Evolutionary conservation across 1,140 invertebrate genomes (phyloP), one percentile per base, ranked within the genome.

Genomic region (Pseudomyrmex gracilis): DNA sequence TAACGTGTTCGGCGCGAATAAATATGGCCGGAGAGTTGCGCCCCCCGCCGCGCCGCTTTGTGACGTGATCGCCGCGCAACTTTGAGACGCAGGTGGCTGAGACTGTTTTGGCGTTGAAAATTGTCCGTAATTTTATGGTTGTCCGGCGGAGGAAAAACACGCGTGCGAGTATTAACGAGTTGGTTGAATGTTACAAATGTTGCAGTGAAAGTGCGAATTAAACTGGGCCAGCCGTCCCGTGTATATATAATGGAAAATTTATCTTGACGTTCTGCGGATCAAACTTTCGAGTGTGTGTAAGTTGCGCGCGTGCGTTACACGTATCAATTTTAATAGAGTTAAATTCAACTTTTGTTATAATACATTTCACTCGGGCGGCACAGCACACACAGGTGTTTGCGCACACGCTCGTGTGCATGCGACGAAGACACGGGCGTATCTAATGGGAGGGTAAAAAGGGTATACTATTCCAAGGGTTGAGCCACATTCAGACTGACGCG

Each of bases 401-500:
- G n/a, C 24, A 13, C 17, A 20, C 24, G 73, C 34, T 49, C 34
- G 58, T 51, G 51, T 67, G n/a, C n/a, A 70, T 82, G n/a, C 73
- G 61, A 76, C 82, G 64, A 71, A 87, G 82, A 87, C 20, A 51
- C 55, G 73, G 34, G 60, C 73, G 67, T 43, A 49, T 73, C 77
- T 88, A 87, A 85, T 43, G 73, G 64, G 58, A 85, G 60, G 55
- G 70, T 51, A 78, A 87, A 84, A 85, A 80, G 82, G 85, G 63
- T 64, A 66, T 85, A 68, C 74, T 70, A 24, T 34, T 58, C 53
- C 55, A 53, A 24, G 45, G 67, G 77, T 85, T 85, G 76, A 88
- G 71, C 77, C 61, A 66, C 73, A 85, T 82, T 85, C 76, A 87
- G 84, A 85, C 71, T 83, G 83, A 88, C 73, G 74, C 89, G 86